Evolutionary conservation across 2,888 invertebrate species (phyloP), one percentile per base, ranked within the genome.

Genomic region (Drosophila lacicola): DNA sequence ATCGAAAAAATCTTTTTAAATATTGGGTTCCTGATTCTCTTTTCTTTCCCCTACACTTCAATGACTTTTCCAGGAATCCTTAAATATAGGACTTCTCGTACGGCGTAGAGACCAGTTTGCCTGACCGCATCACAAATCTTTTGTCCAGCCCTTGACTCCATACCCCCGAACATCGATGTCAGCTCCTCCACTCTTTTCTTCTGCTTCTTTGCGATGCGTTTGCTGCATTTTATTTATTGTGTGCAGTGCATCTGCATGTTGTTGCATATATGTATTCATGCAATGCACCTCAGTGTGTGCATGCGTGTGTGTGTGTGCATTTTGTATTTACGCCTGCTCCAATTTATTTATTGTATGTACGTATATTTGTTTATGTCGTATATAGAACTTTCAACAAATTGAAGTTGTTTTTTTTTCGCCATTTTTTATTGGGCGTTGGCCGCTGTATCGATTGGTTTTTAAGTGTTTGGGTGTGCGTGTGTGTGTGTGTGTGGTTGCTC

Each of bases 211-310:
- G 75, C 78, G 70, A 54, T 80, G 83, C 83, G 83, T 73, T 81
- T 81, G 80, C 80, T 83, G 85, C 81, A 84, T 82, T 86, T 84
- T 85, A 86, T 82, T 86, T 85, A 84, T 84, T 86, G 86, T 86
- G 86, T 86, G 78, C 76, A 78, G 65, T 78, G 74, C 74, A 74
- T 69, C 78, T 85, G 77, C 74, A 80, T 78, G 83, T 64, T 62
- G 77, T 71, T 76, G 78, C 78, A 78, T 76, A 53, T 72, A 77
- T 57, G 14, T 58, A 10, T 14, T 49, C 19, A 34, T 80, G 65
- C 61, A 70, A 65, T 74, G 66, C 81, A 83, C 68, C 78, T 68
- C 65, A 46, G 56, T 14, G 19, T 37, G 51, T 50, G 56, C 44
- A 14, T 67, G 37, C 45, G 33, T 66, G 25, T 53, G 50, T 62